Evolutionary conservation across 2,113 vertebrate species (phyloP).

Genomic region (Psittacula cyanocephala): DNA sequence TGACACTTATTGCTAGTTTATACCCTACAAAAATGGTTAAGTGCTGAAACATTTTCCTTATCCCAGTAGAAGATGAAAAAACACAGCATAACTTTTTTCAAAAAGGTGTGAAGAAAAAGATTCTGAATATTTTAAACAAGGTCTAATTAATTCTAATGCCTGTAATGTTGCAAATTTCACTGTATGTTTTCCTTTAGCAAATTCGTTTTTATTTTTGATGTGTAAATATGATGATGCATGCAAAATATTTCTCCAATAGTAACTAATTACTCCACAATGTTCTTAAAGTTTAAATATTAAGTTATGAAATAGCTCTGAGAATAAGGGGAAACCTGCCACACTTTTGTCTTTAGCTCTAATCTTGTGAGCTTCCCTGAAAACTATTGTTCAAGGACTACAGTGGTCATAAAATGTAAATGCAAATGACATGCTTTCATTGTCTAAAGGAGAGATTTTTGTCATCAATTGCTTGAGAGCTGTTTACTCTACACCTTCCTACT

Average conservation of each 20-base stretch:
- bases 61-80: conserved; percentile 17
- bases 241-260: conserved; percentile 32
- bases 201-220: conserved; percentile 54
- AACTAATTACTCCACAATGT: conserved; percentile 33
- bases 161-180: conserved; percentile 9
- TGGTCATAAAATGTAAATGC: neutral
- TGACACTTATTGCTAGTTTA: neutral
- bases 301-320: neutral
- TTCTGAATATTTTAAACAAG: conserved; percentile 25
- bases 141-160: conserved; percentile 52
- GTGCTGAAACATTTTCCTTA: neutral
- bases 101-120: conserved; percentile 41
- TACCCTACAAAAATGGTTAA: neutral
- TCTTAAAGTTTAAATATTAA: conserved; percentile 16
- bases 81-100: neutral
- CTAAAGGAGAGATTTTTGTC: neutral
- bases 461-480: neutral
- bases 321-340: neutral
- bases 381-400: neutral
- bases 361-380: neutral
- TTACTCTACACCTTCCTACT: neutral
- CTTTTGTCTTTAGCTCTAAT: neutral
- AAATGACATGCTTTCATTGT: neutral
- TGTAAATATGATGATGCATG: conserved; percentile 45
- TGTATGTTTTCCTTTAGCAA: conserved; percentile 38